These are phyloP conservation scores for Rana temporaria DNA, from an alignment of 2,113 vertebrate genomes.

Conservation along the genomic window DNA sequence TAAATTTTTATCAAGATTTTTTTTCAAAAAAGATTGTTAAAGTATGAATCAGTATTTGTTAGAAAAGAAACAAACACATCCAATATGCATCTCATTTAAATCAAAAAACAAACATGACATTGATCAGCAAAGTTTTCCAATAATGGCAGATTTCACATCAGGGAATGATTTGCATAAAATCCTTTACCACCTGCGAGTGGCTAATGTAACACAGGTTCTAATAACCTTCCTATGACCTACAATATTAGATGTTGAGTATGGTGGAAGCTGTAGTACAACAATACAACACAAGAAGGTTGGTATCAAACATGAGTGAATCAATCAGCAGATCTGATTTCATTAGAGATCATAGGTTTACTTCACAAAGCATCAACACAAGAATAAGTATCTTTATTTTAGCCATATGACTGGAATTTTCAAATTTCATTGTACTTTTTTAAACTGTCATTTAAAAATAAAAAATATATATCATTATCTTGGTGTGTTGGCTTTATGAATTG, in stretches of 20 bases:
- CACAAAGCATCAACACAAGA: too few relatives aligned
- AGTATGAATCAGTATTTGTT: not conserved
- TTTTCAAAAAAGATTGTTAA: not conserved
- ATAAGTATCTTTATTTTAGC: too few relatives aligned
- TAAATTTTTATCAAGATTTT: conserved; percentile 14
- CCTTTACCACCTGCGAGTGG: not conserved
- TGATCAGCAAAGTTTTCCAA: not conserved
- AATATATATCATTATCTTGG: too few relatives aligned
- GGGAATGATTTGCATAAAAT: not conserved
- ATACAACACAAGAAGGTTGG: not conserved
- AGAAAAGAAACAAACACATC: conserved; percentile 14
- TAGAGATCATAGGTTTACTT: too few relatives aligned
- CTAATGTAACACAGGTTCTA: not conserved
- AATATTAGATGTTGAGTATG: not conserved
- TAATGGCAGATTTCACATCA: not conserved
- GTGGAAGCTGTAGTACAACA: not conserved
- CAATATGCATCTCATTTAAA: not conserved
- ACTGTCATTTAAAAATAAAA: too few relatives aligned
- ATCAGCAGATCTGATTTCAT: too few relatives aligned
- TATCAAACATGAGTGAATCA: too few relatives aligned
- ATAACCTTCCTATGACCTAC: not conserved
- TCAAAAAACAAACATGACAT: not conserved
- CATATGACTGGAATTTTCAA: too few relatives aligned
- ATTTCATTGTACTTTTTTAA: too few relatives aligned
- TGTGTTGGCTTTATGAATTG: too few relatives aligned